Evolutionary conservation across 2,888 invertebrate genomes (phyloP), one percentile per base, ranked within the genome.

Genomic region (Oxystoma pomonae): DNA sequence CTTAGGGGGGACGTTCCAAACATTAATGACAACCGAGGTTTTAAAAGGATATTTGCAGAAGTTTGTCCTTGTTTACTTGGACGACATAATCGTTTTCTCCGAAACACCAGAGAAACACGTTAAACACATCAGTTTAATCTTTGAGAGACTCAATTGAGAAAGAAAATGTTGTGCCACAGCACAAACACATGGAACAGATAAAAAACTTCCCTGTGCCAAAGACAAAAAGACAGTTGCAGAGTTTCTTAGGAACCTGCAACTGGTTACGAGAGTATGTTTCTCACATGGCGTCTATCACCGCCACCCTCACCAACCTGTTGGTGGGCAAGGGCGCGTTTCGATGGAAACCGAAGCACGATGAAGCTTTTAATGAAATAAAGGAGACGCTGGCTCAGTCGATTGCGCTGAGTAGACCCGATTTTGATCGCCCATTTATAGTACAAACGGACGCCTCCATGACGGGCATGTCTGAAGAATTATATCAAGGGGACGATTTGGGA

Each of bases 41-140:
- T 22, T 68, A 3, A 21, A 53, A 2, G 61, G 59, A 2, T 61
- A 49, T 17, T 0, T 67, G 2, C 61, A 65, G 5, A 17, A 68
- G 1, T 70, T 61, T 57, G 68, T 68, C 19, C 18, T 0, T n/a
- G 72, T 70, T 0, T 76, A 75, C 58, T 59, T 76, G 1, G 75
- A 75, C 35, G 74, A 76, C 57, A 72, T 76, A 61, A 68, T 0
- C 67, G 19, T 49, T 57, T 55, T 17, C 12, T 7, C 5, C 12
- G 12, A 16, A 17, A 57, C 3, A 16, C 5, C 18, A 9, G n/a
- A 35, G 5, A 21, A n/a, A 55, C 55, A 55, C 16, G 1, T 55
- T 3, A 1, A 56, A 17, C 61, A 57, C 35, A 19, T 53, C 7
- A 9, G 22, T 12, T 58, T 55, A 53, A 59, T 63, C 49, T 53